A percentile compares a stretch with the other conserved stretches of the same genome.
Evolutionary conservation across 2,113 vertebrate genomes (phyloP).

Genomic region (Steatornis caripensis): DNA sequence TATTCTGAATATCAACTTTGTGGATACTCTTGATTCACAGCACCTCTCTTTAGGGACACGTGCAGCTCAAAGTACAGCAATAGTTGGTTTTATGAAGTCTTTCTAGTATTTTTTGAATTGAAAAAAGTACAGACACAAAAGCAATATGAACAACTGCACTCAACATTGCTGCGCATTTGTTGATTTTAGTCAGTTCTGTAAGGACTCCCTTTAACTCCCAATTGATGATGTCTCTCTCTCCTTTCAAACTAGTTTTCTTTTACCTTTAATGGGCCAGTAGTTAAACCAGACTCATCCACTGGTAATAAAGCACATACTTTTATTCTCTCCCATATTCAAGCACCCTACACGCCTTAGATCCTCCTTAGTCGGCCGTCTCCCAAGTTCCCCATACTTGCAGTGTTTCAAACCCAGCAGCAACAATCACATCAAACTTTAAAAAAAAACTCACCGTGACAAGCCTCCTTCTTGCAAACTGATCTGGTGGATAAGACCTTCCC

Average conservation of each 20-base stretch:
- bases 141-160: neutral
- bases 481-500: neutral
- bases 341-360: neutral
- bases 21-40: neutral
- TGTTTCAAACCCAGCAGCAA: neutral
- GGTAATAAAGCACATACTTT: neutral
- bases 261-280: neutral
- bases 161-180: neutral
- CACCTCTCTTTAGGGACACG: neutral
- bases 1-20: neutral
- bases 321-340: neutral
- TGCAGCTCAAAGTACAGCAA: neutral
- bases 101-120: neutral
- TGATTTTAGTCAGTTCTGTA: neutral
- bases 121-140: neutral
- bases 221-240: neutral
- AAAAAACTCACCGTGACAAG: neutral
- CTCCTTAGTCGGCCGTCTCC: neutral
- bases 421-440: accelerated
- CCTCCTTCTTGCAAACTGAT: neutral
- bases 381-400: neutral
- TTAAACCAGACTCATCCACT: neutral
- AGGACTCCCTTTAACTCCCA: neutral
- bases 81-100: neutral
- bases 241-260: neutral